Conservation (phyloP, 2,113 vertebrate genomes). For the Oxygymnocypris stewartii region DNA sequence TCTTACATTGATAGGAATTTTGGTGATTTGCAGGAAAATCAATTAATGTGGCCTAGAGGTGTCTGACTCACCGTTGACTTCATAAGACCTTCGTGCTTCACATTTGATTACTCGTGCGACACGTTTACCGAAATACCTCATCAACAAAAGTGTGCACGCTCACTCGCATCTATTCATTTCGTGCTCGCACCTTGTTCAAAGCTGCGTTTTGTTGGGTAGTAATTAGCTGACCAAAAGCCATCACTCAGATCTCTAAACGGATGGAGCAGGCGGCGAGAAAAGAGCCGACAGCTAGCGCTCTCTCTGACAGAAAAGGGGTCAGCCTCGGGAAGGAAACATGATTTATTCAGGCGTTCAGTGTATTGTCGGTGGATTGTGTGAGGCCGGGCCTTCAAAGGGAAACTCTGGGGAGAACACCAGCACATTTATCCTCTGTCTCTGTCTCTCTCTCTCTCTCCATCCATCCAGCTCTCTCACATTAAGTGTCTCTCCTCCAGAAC, state of each 20-base stretch:
- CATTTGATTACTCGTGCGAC: neutral
- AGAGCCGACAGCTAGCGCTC: neutral
- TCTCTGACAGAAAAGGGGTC: constrained; percentile 27
- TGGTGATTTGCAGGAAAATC: constrained; percentile 37
- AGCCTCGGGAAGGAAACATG: constrained; percentile 1
- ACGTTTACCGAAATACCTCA: neutral
- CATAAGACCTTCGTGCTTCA: constrained; percentile 33
- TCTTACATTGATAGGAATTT: constrained; percentile 19
- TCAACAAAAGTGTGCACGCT: constrained; percentile 10
- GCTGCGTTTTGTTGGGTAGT: constrained; percentile 11
- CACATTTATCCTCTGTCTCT: constrained; percentile 14
- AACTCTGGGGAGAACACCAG: constrained; percentile 15
- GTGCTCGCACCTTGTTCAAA: constrained; percentile 1
- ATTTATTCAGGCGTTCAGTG: constrained; percentile 35
- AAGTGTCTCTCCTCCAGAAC: neutral
- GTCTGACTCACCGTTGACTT: constrained; percentile 47
- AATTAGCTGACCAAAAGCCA: constrained; percentile 30
- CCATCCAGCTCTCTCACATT: neutral
- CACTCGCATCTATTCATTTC: neutral
- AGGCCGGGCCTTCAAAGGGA: constrained; percentile 15
- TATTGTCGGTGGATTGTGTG: constrained; percentile 11
- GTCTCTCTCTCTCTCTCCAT: neutral
- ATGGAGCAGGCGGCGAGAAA: constrained; percentile 8
- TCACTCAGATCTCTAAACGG: constrained; percentile 36
- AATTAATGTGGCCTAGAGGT: constrained; percentile 11